Conservation (phyloP, 2,888 invertebrate species). For the Hoplodrina blanda region DNA sequence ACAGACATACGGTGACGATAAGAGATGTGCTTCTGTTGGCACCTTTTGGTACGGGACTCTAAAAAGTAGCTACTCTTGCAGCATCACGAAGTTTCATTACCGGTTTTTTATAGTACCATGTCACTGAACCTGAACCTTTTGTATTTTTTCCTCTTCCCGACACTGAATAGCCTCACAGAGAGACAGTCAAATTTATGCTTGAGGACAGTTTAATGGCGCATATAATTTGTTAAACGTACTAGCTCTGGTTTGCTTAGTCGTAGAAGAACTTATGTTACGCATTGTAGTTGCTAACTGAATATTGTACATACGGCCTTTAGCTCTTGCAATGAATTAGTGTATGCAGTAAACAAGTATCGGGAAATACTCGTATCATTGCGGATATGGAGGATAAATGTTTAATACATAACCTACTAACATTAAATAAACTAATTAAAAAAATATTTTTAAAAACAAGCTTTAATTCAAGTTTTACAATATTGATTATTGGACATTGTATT, state of each 20-base stretch:
- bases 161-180: slow-evolving; percentile 59
- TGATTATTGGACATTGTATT: no score
- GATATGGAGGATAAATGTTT: not conserved
- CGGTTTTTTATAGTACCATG: slow-evolving; percentile 64
- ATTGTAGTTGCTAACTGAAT: slow-evolving; percentile 13
- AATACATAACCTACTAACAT: no score
- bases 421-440: no score
- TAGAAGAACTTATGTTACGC: not conserved
- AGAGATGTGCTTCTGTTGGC: no score
- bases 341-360: not conserved
- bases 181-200: slow-evolving; percentile 67
- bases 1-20: not conserved
- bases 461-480: no score
- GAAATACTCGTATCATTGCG: not conserved
- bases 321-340: not conserved
- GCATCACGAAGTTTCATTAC: slow-evolving; percentile 66
- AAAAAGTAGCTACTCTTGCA: slow-evolving; percentile 55
- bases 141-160: slow-evolving; percentile 60
- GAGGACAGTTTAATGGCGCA: slow-evolving; percentile 68
- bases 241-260: slow-evolving; percentile 25
- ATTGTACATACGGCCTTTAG: not conserved
- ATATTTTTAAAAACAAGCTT: no score
- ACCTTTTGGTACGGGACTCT: not conserved
- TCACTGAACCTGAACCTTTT: slow-evolving; percentile 59
- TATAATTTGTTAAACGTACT: slow-evolving; percentile 52